These are phyloP conservation scores for Drosophila tani DNA, from an alignment of 1,140 invertebrate genomes.

Conservation along the genomic window DNA sequence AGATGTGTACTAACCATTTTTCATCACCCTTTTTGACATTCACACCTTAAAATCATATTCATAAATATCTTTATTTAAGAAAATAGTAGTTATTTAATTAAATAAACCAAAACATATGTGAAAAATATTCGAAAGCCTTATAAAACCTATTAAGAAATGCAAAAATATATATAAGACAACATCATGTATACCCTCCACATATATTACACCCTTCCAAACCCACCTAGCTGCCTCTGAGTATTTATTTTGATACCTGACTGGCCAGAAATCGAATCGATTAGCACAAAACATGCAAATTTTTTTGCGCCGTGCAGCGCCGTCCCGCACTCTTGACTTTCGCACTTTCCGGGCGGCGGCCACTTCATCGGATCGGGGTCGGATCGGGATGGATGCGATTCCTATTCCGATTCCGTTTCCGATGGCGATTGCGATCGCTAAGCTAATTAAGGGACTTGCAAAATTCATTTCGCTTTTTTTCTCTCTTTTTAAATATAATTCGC, in stretches of 20 bases:
- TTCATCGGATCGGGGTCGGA: conserved; percentile 32
- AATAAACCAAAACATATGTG: too few relatives aligned
- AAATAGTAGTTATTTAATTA: background rate
- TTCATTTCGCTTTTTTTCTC: conserved; percentile 27
- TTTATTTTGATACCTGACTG: conserved; percentile 2
- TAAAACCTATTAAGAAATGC: background rate
- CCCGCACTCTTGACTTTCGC: conserved; percentile 56
- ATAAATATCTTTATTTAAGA: background rate
- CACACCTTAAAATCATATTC: background rate
- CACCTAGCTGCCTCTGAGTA: too few relatives aligned
- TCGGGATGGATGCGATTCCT: background rate
- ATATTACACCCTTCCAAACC: too few relatives aligned
- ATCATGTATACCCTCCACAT: too few relatives aligned
- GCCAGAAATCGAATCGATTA: background rate
- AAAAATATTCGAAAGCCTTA: background rate
- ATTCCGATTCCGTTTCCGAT: background rate
- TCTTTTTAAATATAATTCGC: conserved; percentile 18
- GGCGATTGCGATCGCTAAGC: conserved; percentile 56
- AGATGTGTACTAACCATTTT: too few relatives aligned
- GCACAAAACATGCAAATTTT: conserved; percentile 9
- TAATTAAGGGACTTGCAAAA: conserved; percentile 73
- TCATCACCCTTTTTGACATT: background rate
- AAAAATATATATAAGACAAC: background rate
- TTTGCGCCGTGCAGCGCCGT: conserved; percentile 11
- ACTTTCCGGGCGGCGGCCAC: conserved; percentile 52